These are phyloP conservation scores for Popillia japonica DNA, from an alignment of 1,140 invertebrate genomes.

Conservation along the genomic window DNA sequence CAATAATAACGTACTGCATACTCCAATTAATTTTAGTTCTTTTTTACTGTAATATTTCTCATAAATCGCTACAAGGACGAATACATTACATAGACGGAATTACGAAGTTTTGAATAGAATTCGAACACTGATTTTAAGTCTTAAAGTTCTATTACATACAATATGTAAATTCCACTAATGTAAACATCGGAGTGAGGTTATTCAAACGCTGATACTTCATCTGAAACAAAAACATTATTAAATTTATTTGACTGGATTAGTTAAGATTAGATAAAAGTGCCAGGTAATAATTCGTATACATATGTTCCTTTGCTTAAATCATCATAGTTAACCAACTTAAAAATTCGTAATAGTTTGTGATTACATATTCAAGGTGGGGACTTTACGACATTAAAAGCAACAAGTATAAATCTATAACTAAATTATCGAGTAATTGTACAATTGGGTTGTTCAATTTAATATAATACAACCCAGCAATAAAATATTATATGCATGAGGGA, in stretches of 20 bases:
- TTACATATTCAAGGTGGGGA: too few relatives aligned
- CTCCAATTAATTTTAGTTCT: not conserved
- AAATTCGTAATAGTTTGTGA: too few relatives aligned
- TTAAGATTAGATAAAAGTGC: not conserved
- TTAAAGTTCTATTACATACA: constrained; percentile 12
- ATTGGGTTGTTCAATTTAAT: too few relatives aligned
- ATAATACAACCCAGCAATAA: too few relatives aligned
- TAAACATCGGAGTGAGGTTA: not conserved
- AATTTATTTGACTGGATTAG: not conserved
- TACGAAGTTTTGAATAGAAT: constrained; percentile 6
- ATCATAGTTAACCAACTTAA: too few relatives aligned
- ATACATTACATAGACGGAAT: constrained; percentile 23
- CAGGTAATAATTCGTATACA: not conserved
- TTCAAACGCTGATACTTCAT: constrained; percentile 2
- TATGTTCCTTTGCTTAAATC: constrained; percentile 7
- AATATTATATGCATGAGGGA: too few relatives aligned
- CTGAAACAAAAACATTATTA: constrained; percentile 18
- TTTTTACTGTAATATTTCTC: not conserved
- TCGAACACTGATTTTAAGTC: not conserved
- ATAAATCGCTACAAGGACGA: not conserved
- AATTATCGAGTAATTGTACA: too few relatives aligned
- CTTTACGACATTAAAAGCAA: too few relatives aligned
- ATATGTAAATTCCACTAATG: constrained; percentile 19
- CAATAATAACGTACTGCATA: not conserved
- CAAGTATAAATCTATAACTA: too few relatives aligned